Evolutionary conservation across 2,113 vertebrate species (phyloP).

Genomic region (Pleuronectes platessa): DNA sequence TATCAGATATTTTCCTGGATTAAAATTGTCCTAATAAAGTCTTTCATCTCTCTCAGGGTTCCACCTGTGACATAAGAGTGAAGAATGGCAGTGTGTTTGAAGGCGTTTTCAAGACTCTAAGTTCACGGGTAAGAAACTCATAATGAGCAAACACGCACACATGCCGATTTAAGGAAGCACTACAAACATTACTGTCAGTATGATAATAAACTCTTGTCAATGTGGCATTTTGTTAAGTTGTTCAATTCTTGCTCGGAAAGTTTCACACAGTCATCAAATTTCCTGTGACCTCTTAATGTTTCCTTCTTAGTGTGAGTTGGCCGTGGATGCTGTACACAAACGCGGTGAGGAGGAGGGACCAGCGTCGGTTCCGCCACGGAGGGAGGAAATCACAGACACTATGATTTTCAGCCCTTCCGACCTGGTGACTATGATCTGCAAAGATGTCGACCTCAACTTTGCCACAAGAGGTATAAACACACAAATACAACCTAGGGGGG

Average conservation of each 20-base stretch:
- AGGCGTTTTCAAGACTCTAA: constrained; percentile 92
- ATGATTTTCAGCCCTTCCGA: constrained; percentile 93
- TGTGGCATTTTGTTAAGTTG: not conserved
- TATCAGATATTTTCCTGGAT: not conserved
- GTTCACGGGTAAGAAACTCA: constrained; percentile 86
- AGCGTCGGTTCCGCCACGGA: constrained; percentile 78
- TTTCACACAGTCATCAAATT: not conserved
- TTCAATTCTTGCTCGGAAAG: not conserved
- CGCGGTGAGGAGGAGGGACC: constrained; percentile 68
- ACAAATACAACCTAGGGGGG: not conserved
- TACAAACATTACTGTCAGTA: not conserved
- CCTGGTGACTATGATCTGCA: constrained; percentile 90
- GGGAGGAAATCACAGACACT: constrained; percentile 93
- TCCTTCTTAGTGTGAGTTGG: constrained; percentile 87
- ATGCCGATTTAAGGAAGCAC: not conserved
- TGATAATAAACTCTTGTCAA: not conserved
- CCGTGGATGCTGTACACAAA: constrained; percentile 93
- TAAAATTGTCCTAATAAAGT: not conserved
- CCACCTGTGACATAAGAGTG: constrained; percentile 91
- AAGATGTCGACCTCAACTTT: constrained; percentile 91
- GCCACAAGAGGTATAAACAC: constrained; percentile 87
- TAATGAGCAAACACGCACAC: not conserved
- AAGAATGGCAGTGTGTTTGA: constrained; percentile 91
- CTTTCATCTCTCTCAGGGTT: constrained; percentile 78
- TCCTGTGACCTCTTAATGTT: not conserved